Base-by-base conservation (phyloP, 2,797 vertebrate species). In the Rhinophrynus dorsalis region DNA sequence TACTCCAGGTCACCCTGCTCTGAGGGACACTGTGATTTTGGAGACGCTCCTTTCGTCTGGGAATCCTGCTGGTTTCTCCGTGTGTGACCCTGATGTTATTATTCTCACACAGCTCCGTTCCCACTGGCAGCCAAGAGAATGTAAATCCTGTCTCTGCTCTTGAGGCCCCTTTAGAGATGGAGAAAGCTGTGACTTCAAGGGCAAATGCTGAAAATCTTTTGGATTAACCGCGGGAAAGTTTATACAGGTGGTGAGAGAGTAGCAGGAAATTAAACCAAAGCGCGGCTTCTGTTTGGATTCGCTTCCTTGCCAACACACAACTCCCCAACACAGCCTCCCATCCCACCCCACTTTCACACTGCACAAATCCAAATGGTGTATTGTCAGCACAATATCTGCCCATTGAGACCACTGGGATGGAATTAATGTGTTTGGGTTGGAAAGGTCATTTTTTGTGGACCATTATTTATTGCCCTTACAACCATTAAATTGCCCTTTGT, bases 211-310 rank as follows among this genome's bases (percentile, higher is more conserved):
- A 58, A 64, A 57, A 50, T 64, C 60, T 71, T 71, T 57, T 71
- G 68, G 60, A 71, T 64, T 71, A 64, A 71, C 68, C 68, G 52
- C 68, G 60, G 69, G 61, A 65, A 65, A 58, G 69, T 65, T 72
- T 72, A 72, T 65, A 72, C 69, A 72, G 69, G 69, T 72, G 61
- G 61, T 52, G 57, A 45, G 69, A 65, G 69, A 65, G 69, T 32
- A 59, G 69, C 61, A 65, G 69, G 69, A 72, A 72, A 72, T 72
- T 51, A 71, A 71, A 71, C 51, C 68, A 72, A 65, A 72, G 69
- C 62, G 26, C 44, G 21, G 69, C 61, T 72, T 72, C 61, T 72
- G 69, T 72, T 58, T 52, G 69, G 69, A 59, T 65, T 65, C 6
- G 24, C 61, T 24, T 58, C 54, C 37, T 26, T 65, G 69, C 69